These are phyloP conservation scores for Lycocorax pyrrhopterus DNA, from an alignment of 2,113 vertebrate species.

Conservation along the genomic window DNA sequence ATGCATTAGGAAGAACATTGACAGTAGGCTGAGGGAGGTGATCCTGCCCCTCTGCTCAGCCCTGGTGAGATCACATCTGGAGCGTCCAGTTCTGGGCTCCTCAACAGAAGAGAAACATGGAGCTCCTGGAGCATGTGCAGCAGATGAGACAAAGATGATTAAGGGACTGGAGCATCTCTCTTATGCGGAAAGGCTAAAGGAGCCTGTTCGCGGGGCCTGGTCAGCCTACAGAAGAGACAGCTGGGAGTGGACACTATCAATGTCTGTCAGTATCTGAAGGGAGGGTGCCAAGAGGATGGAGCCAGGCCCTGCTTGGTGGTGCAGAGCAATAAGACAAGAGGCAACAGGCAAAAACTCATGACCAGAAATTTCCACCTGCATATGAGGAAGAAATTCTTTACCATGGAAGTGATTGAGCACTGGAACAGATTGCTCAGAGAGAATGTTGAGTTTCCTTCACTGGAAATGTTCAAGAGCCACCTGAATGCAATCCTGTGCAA, in stretches of 20 bases:
- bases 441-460: background rate
- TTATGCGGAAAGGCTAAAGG: background rate
- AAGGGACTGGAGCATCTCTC: background rate
- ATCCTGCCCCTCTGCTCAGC: background rate
- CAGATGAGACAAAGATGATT: background rate
- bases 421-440: background rate
- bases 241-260: background rate
- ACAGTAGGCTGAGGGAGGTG: background rate
- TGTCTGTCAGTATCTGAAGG: background rate
- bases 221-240: background rate
- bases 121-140: background rate
- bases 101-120: background rate
- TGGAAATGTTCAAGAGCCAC: accelerated
- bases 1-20: background rate
- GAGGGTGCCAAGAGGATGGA: accelerated
- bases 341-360: background rate
- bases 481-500: background rate
- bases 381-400: background rate
- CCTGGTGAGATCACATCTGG: no score
- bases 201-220: background rate
- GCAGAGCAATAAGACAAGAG: background rate
- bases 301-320: accelerated
- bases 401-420: background rate
- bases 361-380: background rate
- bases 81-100: background rate